Conservation (phyloP, 2,888 invertebrate species). For the Agapetus fuscipes region DNA sequence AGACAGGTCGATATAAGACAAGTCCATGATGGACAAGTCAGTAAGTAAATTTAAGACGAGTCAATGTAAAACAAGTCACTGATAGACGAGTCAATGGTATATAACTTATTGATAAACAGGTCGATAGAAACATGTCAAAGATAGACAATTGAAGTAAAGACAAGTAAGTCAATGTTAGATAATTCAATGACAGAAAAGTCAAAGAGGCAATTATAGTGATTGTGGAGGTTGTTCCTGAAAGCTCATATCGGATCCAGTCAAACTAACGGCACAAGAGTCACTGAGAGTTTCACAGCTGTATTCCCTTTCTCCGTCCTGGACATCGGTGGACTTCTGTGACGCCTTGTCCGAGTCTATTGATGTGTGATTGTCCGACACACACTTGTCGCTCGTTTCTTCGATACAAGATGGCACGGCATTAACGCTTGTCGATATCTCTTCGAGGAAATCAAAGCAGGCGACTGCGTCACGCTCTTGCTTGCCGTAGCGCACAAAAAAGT, state of each 20-base stretch:
- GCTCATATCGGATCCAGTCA: conserved; percentile 20
- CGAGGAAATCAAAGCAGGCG: conserved; percentile 71
- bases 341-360: conserved; percentile 19
- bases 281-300: conserved; percentile 23
- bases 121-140: too few relatives aligned
- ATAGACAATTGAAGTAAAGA: too few relatives aligned
- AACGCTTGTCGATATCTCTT: conserved; percentile 44
- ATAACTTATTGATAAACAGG: too few relatives aligned
- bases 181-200: too few relatives aligned
- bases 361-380: conserved; percentile 13
- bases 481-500: conserved; percentile 70
- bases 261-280: conserved; percentile 25
- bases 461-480: conserved; percentile 69
- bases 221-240: conserved; percentile 14
- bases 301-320: conserved; percentile 22
- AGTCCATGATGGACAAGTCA: too few relatives aligned
- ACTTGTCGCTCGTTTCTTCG: conserved; percentile 12
- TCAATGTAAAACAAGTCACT: too few relatives aligned
- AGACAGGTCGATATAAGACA: too few relatives aligned
- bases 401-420: conserved; percentile 11
- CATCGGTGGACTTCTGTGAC: conserved; percentile 16
- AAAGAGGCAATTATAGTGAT: too few relatives aligned
- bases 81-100: too few relatives aligned
- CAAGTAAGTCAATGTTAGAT: too few relatives aligned
- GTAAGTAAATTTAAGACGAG: too few relatives aligned